Percentiles rank a stretch among this genome's conserved stretches.
Conservation (phyloP, 2,797 vertebrate species). For the Phylloscopus collybita region DNA sequence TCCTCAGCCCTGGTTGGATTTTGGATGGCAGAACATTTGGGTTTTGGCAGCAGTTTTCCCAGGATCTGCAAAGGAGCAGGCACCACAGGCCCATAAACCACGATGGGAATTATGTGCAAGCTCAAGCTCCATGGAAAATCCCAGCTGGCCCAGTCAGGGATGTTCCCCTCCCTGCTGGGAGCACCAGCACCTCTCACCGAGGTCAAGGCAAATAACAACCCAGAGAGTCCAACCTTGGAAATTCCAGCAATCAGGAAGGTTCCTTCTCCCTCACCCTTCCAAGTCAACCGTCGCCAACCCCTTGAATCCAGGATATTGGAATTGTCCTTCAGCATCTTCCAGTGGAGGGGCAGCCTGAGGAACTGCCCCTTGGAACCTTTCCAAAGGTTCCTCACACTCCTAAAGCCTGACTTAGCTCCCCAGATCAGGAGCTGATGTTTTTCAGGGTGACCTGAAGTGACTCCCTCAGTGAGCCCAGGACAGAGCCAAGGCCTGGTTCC, state of each 20-base stretch:
- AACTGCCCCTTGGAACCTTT: fast-evolving
- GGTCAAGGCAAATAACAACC: fast-evolving
- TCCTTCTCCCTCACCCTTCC: neutral
- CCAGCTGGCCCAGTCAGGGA: neutral
- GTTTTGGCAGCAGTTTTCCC: neutral
- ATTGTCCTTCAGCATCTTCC: neutral
- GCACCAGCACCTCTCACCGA: neutral
- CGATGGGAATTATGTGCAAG: neutral
- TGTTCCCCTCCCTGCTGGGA: neutral
- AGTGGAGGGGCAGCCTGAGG: neutral
- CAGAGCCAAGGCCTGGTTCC: neutral
- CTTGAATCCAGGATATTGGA: neutral
- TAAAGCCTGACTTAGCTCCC: neutral
- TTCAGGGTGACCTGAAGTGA: neutral
- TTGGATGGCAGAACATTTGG: neutral
- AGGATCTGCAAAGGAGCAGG: neutral
- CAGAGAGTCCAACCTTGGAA: neutral
- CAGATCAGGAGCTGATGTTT: neutral
- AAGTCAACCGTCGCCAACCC: neutral
- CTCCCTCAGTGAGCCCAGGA: neutral
- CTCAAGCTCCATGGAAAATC: neutral
- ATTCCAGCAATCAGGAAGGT: neutral
- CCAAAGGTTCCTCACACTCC: neutral
- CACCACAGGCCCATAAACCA: neutral
- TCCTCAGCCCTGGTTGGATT: neutral